Evolutionary conservation across 2,888 invertebrate species (phyloP).

Genomic region (Craniophora ligustri): DNA sequence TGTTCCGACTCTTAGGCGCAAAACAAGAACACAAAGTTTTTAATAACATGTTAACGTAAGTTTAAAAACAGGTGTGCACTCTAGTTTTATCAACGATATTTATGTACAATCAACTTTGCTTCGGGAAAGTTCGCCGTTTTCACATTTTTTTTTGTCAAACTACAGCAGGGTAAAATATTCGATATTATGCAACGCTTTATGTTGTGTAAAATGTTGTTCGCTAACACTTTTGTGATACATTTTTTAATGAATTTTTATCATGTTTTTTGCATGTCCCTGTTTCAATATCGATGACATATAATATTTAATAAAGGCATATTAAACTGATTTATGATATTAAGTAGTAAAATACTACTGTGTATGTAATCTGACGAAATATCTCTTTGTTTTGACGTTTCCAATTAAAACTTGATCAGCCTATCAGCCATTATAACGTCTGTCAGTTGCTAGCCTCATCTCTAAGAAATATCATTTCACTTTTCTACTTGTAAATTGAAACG

Average conservation of each 20-base stretch:
- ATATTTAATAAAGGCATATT: constrained; percentile 9
- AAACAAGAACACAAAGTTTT: background rate
- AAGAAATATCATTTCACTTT: too few relatives aligned
- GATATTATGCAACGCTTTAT: constrained; percentile 25
- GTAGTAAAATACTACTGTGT: too few relatives aligned
- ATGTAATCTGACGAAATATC: too few relatives aligned
- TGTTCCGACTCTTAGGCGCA: background rate
- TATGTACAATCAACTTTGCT: constrained; percentile 7
- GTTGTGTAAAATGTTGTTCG: constrained; percentile 28
- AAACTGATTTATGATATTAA: too few relatives aligned
- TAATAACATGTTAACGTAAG: constrained; percentile 13
- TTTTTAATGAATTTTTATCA: constrained; percentile 29
- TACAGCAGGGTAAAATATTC: constrained; percentile 15
- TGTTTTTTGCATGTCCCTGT: constrained; percentile 10
- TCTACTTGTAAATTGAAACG: too few relatives aligned
- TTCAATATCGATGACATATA: constrained; percentile 14
- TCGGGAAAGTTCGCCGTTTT: constrained; percentile 16
- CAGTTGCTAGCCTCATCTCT: too few relatives aligned
- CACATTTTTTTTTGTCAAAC: constrained; percentile 6
- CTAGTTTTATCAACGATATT: constrained; percentile 24
- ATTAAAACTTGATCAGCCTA: too few relatives aligned
- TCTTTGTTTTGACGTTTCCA: too few relatives aligned
- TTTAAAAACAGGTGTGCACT: constrained; percentile 4
- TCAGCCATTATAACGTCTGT: too few relatives aligned
- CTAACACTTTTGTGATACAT: constrained; percentile 20